Evolutionary conservation across 1,140 invertebrate genomes (phyloP).

Genomic region (Drosophila ananassae): DNA sequence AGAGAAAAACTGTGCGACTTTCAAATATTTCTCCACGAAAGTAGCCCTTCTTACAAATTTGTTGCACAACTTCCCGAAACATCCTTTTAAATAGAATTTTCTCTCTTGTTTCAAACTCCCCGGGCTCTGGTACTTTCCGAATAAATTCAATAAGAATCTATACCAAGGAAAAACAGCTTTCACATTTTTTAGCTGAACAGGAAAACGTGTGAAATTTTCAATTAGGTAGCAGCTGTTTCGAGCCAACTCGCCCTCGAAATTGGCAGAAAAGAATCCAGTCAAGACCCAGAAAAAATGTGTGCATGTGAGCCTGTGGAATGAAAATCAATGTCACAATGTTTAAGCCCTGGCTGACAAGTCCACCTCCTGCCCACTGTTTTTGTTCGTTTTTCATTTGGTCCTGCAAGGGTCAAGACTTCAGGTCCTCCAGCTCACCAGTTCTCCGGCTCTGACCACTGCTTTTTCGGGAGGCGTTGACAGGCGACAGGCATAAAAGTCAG

Average conservation of each 20-base stretch:
- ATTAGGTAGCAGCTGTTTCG: constrained; percentile 74
- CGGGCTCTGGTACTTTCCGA: not conserved
- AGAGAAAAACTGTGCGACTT: too few relatives aligned
- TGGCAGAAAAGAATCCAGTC: constrained; percentile 52
- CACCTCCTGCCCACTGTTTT: not conserved
- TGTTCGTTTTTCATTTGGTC: not conserved
- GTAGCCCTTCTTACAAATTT: too few relatives aligned
- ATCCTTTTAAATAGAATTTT: too few relatives aligned
- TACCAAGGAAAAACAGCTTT: constrained; percentile 9
- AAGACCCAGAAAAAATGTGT: constrained; percentile 36
- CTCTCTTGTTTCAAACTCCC: not conserved
- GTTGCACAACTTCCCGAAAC: too few relatives aligned
- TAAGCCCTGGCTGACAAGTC: constrained; percentile 47
- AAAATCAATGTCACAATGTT: constrained; percentile 72
- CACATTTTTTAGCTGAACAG: constrained; percentile 49
- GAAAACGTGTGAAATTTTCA: constrained; percentile 59
- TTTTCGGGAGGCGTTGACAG: constrained; percentile 12
- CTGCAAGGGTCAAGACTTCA: constrained; percentile 20
- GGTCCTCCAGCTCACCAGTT: not conserved
- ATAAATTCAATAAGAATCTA: constrained; percentile 3
- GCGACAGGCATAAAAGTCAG: constrained; percentile 51
- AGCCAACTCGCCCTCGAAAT: constrained; percentile 55
- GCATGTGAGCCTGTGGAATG: constrained; percentile 38
- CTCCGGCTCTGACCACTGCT: constrained; percentile 1
- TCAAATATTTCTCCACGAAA: too few relatives aligned